Evolutionary conservation across 2,113 vertebrate genomes (phyloP).

Genomic region (Gymnobelideus leadbeateri): DNA sequence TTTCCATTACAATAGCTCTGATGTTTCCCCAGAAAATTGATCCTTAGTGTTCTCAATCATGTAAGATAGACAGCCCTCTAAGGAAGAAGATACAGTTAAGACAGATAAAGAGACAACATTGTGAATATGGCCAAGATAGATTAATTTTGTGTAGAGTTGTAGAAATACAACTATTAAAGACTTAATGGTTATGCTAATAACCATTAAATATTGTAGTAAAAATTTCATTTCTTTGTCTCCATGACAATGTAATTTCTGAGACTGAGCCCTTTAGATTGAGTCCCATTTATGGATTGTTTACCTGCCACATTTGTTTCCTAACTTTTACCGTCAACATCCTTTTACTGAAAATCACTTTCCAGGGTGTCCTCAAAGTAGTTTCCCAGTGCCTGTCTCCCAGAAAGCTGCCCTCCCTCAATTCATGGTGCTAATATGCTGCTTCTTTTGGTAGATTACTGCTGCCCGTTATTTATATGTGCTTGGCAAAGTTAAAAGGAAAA

Average conservation of each 20-base stretch:
- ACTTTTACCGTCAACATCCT: background rate
- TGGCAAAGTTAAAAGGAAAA: background rate
- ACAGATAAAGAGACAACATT: background rate
- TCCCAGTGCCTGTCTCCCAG: too few relatives aligned
- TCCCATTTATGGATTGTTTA: background rate
- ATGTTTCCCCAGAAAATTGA: background rate
- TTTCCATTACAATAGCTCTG: too few relatives aligned
- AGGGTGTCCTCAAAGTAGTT: background rate
- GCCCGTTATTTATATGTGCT: background rate
- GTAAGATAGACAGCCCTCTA: background rate
- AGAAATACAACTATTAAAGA: background rate
- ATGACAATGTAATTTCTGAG: background rate
- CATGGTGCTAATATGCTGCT: background rate
- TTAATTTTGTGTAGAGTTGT: background rate
- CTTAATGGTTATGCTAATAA: too few relatives aligned
- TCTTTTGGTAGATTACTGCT: background rate
- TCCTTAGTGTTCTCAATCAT: background rate
- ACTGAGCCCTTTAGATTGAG: background rate
- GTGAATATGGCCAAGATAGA: background rate
- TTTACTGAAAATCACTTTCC: background rate
- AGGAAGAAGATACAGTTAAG: background rate
- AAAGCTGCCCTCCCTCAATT: background rate
- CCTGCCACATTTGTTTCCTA: background rate
- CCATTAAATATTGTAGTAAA: conserved; percentile 1
- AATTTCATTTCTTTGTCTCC: background rate